These are phyloP conservation scores for Salvator merianae DNA, from an alignment of 2,113 vertebrate species.

Conservation along the genomic window DNA sequence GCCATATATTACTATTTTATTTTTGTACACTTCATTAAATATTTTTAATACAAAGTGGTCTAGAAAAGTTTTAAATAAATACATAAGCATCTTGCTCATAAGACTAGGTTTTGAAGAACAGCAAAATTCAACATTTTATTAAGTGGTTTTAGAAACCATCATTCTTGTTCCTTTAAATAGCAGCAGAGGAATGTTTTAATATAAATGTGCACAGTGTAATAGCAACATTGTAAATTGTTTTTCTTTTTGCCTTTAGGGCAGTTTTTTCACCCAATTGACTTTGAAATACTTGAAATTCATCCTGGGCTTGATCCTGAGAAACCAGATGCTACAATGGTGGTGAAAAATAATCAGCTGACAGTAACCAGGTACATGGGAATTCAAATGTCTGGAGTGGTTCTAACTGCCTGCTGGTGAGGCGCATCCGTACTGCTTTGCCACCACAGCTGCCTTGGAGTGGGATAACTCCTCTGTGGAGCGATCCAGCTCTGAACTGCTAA, in stretches of 20 bases:
- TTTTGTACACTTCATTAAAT: not conserved
- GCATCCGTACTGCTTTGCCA: no score
- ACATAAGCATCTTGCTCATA: not conserved
- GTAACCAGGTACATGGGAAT: slow-evolving; percentile 86
- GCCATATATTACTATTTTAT: not conserved
- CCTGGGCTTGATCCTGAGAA: slow-evolving; percentile 84
- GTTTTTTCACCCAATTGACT: slow-evolving; percentile 88
- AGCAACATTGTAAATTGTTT: not conserved
- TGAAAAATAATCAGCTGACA: slow-evolving; percentile 85
- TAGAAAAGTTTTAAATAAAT: not conserved
- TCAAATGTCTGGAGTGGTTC: not conserved
- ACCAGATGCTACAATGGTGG: slow-evolving; percentile 89
- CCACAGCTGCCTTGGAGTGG: no score
- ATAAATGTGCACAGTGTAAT: no score
- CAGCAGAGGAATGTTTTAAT: not conserved
- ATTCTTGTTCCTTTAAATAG: not conserved
- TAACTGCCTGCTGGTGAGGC: no score
- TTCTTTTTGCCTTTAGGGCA: slow-evolving; percentile 80
- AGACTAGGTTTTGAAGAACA: not conserved
- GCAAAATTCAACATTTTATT: not conserved
- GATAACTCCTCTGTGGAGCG: no score
- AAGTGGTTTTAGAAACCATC: not conserved
- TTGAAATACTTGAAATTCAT: slow-evolving; percentile 83
- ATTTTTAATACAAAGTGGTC: not conserved
- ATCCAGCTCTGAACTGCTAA: no score